Base-by-base conservation (phyloP, 2,888 invertebrate species). In the Hirtodrosophila confusa region DNA sequence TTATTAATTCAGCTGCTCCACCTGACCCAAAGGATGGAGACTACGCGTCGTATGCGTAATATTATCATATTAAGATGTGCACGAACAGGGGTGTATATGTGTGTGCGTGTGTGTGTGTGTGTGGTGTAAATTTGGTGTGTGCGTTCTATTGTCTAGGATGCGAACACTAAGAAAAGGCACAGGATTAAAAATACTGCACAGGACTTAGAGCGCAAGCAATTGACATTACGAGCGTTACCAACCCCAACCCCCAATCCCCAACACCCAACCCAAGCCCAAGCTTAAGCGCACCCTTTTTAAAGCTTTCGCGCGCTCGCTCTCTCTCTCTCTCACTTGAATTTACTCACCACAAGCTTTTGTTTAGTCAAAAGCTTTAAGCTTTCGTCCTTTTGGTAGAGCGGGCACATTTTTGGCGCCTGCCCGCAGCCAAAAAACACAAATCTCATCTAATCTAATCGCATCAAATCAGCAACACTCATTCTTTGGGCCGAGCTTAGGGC, bases 171-270 rank as follows among this genome's bases (percentile, higher is more conserved):
- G 85, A 77, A 79, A 79, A 83, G 84, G 84, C 69, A 72, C 48
- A 69, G 67, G 73, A 84, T 76, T 83, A 68, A 76, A 72, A 71
- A 78, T 57, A 75, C 69, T 69, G 76, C 69, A 75, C 65, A 66
- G 63, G 76, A 50, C 80, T 73, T 64, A 62, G 66, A 83, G 64
- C 55, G 62, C 69, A 79, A 76, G 73, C 77, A 86, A 83, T 76
- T 80, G 86, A 86, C 84, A 86, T 86, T 86, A 86, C 69, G 67
- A 75, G 80, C 86, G 76, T 66, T 64, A 66, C 72, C 80, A 35
- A 39, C 35, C 44, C 36, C 43, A 37, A 35, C 10, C 24, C 31
- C 57, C 43, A 37, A 35, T 9, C 24, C 31, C 57, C 37, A 27
- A 6, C 44, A 4, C 6, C 6, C 17, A 6, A 41, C 10, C 3